Base-by-base conservation (phyloP, 2,888 invertebrate genomes). In the Netelia inedita region DNA sequence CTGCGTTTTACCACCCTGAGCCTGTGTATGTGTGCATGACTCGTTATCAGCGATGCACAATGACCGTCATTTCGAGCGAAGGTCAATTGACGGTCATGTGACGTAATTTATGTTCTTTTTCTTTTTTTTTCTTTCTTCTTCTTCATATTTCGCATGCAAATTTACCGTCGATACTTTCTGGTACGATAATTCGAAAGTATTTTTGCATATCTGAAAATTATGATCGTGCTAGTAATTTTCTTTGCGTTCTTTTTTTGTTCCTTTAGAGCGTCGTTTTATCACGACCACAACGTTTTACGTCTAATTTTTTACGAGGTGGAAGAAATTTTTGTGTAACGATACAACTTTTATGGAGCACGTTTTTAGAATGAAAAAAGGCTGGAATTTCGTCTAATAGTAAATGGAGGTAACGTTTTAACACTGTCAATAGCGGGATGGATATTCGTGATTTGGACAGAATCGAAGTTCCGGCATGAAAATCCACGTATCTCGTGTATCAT, bases 1-100 rank as follows among this genome's bases (percentile, higher is more conserved):
- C 50, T 61, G 23, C 28, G 28, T 50, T 74, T 50, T 59, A 46
- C 46, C 50, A 14, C 41, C 16, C 9, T 8, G 28, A 74, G n/a
- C 21, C 0, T 10, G 35, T 55, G 23, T 43, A 14, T 10, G 14
- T 11, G 23, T 46, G 46, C 23, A 23, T 46, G 23, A 1, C 19
- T 46, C 9, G 9, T 65, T 76, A 53, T 65, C 21, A 8, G 28
- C 28, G 28, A 28, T 28, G 28, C 3, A 46, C 8, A 46, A 46
- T 10, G 46, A 46, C 46, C 46, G 46, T 46, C 46, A 14, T 10
- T 46, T 46, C 5, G 14, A 46, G 3, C 14, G 10, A 14, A 14
- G 10, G 46, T 46, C 46, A 46, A 46, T 46, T 46, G 46, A 46
- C 46, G 46, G 46, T 46, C 10, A 46, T 14, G 2, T 46, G 10